phyloP scores from a whole-genome alignment of 2,113 vertebrate genomes.

The Spheniscus mendiculus region DNA sequence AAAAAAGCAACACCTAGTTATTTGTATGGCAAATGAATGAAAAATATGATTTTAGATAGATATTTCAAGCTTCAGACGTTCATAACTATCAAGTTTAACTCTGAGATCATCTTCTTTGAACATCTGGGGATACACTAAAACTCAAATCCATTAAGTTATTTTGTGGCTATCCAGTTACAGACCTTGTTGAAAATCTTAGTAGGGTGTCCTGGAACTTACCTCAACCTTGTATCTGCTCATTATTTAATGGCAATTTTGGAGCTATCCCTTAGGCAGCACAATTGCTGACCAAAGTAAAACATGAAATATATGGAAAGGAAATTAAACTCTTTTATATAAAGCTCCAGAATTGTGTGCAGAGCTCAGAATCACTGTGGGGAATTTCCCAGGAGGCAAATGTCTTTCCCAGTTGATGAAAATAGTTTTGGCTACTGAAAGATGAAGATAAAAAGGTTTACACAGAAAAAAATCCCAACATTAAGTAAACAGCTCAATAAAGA shows the following conservation, averaged over 20 bases:
- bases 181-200: neutral
- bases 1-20: neutral
- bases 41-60: neutral
- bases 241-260: neutral
- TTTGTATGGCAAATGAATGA: neutral
- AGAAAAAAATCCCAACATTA: neutral
- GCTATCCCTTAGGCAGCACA: neutral
- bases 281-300: conserved; percentile 1
- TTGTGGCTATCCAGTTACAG: neutral
- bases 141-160: neutral
- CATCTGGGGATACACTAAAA: neutral
- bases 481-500: neutral
- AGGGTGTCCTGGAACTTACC: neutral
- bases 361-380: neutral
- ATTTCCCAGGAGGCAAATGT: neutral
- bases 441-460: neutral
- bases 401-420: neutral
- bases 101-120: neutral
- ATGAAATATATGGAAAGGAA: neutral
- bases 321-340: neutral
- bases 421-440: neutral
- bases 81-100: neutral
- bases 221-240: neutral
- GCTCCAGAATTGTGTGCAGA: neutral
- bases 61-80: neutral